A percentile compares a stretch with the other conserved stretches of the same genome.
These are phyloP conservation scores for Athripsodes cinereus DNA, from an alignment of 2,888 invertebrate genomes.

Conservation along the genomic window DNA sequence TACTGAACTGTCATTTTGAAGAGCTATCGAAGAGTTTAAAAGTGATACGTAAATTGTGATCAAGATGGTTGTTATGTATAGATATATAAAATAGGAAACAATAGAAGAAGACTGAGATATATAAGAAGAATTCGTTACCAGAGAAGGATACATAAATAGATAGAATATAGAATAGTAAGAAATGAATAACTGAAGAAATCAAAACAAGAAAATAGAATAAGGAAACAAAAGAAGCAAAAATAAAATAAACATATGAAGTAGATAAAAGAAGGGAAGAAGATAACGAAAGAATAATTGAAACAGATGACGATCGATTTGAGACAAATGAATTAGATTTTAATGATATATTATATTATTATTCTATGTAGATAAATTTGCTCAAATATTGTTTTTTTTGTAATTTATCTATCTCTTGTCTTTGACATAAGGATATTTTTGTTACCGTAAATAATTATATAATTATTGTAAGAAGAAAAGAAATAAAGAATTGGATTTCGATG, in stretches of 20 bases:
- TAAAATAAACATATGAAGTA: too few relatives aligned
- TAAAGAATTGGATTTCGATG: too few relatives aligned
- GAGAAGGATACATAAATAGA: conserved; percentile 2
- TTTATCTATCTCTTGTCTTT: not conserved
- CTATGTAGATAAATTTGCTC: not conserved
- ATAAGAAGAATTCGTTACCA: conserved; percentile 7
- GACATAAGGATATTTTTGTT: conserved; percentile 9
- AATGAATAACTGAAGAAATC: not conserved
- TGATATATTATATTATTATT: not conserved
- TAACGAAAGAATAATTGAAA: too few relatives aligned
- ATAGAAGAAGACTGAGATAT: not conserved
- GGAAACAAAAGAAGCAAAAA: too few relatives aligned
- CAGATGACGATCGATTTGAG: too few relatives aligned
- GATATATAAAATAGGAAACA: not conserved
- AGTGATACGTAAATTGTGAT: not conserved
- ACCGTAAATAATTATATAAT: not conserved
- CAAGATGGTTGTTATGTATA: not conserved
- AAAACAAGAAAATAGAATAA: not conserved
- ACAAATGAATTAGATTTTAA: too few relatives aligned
- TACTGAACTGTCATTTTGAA: not conserved
- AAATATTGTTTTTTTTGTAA: not conserved
- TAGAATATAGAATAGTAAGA: not conserved
- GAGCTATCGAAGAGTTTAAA: not conserved
- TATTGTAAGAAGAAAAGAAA: not conserved
- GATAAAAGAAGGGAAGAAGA: too few relatives aligned